phyloP scores from a whole-genome alignment of 2,888 invertebrate species.

The Kryphioiulus occultus region DNA sequence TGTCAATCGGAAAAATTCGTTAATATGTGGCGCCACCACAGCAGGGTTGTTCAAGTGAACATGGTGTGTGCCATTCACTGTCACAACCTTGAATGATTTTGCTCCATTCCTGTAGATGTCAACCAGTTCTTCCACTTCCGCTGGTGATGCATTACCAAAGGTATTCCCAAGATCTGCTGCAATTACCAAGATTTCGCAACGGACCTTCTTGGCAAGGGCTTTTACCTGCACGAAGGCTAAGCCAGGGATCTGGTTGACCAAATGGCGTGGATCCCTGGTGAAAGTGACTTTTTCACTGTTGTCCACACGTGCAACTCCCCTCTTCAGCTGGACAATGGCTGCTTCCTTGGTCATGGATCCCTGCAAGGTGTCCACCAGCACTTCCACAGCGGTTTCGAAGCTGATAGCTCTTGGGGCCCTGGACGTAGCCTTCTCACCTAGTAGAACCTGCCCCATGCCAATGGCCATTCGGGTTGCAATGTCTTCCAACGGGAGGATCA shows the following conservation, averaged over 20 bases:
- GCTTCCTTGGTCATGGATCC: conserved; percentile 53
- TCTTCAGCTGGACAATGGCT: conserved; percentile 54
- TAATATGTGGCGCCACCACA: conserved; percentile 57
- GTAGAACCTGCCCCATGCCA: too few relatives aligned
- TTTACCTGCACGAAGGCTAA: too few relatives aligned
- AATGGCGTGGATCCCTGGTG: too few relatives aligned
- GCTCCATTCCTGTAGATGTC: conserved; percentile 33
- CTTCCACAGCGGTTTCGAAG: conserved; percentile 74
- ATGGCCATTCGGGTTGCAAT: too few relatives aligned
- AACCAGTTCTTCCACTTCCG: not conserved
- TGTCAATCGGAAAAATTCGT: conserved; percentile 56
- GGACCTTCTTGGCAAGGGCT: conserved; percentile 36
- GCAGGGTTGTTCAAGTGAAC: conserved; percentile 57
- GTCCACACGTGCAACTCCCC: conserved; percentile 53
- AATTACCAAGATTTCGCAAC: too few relatives aligned
- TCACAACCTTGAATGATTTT: not conserved
- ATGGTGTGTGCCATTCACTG: conserved; percentile 51
- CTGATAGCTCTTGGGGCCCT: not conserved
- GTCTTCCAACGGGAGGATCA: too few relatives aligned
- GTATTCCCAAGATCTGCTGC: too few relatives aligned
- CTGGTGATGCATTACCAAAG: not conserved
- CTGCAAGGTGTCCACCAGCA: conserved; percentile 66
- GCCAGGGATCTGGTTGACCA: too few relatives aligned
- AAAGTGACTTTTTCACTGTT: conserved; percentile 54
- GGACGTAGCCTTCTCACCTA: not conserved